Percentiles rank a stretch among this genome's conserved stretches.
phyloP scores from a whole-genome alignment of 2,113 vertebrate genomes.

The Numida meleagris region DNA sequence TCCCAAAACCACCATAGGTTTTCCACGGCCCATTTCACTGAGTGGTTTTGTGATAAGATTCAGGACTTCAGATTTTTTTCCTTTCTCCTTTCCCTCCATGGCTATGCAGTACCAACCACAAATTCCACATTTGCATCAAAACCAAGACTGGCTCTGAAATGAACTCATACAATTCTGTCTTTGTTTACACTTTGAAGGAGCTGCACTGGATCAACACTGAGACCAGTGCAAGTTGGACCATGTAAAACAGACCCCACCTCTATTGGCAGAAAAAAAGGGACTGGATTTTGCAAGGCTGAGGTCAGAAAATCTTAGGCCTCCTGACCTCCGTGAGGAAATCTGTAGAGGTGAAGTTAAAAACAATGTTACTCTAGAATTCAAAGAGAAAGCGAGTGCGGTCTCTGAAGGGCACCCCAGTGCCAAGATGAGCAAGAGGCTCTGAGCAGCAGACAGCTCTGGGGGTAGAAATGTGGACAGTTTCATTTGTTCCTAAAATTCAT shows the following conservation, averaged over 20 bases:
- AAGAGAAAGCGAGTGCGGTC: background rate
- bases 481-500: background rate
- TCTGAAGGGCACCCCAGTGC: background rate
- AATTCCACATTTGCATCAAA: background rate
- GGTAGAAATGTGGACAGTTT: background rate
- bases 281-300: background rate
- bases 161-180: background rate
- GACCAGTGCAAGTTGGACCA: background rate
- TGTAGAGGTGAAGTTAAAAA: background rate
- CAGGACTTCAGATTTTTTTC: background rate
- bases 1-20: constrained; percentile 40
- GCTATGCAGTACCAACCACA: background rate
- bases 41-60: background rate
- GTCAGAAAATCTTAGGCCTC: background rate
- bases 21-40: constrained; percentile 2
- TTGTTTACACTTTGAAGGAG: background rate
- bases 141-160: background rate
- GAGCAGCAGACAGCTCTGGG: background rate
- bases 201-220: background rate
- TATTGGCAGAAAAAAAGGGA: background rate
- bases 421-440: background rate
- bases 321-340: background rate
- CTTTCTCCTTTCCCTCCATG: background rate
- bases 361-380: background rate
- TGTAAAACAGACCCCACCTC: background rate